Conservation (phyloP, 1,140 invertebrate genomes). For the Sweltsa coloradensis region DNA sequence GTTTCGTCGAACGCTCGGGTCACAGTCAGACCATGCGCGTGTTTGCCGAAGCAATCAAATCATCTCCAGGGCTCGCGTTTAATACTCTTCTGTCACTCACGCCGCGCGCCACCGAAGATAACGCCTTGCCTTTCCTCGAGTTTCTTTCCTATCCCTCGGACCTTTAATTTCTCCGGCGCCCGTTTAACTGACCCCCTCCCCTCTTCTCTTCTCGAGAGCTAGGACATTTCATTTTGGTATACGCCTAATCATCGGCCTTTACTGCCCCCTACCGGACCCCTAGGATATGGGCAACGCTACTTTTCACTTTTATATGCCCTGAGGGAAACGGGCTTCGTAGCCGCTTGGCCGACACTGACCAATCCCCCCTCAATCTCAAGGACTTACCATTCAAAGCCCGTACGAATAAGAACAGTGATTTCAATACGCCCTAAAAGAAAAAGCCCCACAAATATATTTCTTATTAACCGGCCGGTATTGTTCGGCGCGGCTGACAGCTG, state of each 20-base stretch:
- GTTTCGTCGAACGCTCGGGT: too few relatives aligned
- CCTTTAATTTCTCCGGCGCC: conserved; percentile 11
- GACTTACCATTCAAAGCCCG: conserved; percentile 3
- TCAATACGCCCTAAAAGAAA: conserved; percentile 3
- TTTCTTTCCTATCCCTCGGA: background rate
- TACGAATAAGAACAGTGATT: conserved; percentile 10
- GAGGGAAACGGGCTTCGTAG: conserved; percentile 13
- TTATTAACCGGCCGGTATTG: too few relatives aligned
- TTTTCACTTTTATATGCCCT: conserved; percentile 20
- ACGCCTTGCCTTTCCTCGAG: too few relatives aligned
- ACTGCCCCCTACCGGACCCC: conserved; percentile 1
- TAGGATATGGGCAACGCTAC: conserved; percentile 7
- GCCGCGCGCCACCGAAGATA: too few relatives aligned
- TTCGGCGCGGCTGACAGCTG: too few relatives aligned
- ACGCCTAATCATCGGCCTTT: conserved; percentile 18
- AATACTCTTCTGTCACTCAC: too few relatives aligned
- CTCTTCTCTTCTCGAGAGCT: conserved; percentile 21
- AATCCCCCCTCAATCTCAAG: background rate
- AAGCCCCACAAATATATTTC: too few relatives aligned
- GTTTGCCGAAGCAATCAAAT: too few relatives aligned
- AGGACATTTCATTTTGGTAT: conserved; percentile 28
- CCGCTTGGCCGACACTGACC: conserved; percentile 1
- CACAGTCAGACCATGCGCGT: too few relatives aligned
- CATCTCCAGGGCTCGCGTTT: too few relatives aligned
- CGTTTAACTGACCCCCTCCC: conserved; percentile 15